Evolutionary conservation across 1,140 invertebrate genomes (phyloP).

Genomic region (Phocides pigmalion): DNA sequence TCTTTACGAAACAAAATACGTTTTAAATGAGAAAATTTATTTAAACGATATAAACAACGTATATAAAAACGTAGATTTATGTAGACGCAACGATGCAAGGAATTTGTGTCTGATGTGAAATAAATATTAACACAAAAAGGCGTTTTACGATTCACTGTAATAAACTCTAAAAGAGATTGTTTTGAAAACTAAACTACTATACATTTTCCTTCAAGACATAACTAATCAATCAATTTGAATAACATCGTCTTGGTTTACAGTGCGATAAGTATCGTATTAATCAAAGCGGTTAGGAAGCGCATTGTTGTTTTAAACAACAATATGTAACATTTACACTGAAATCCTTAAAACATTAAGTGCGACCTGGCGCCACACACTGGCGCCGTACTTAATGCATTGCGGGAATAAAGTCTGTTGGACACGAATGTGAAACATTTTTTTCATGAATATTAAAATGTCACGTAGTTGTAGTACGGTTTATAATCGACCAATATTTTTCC

Average conservation of each 20-base stretch:
- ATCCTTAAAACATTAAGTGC: conserved; percentile 8
- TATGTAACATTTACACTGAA: conserved; percentile 12
- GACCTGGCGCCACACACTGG: conserved; percentile 11
- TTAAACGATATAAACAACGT: neutral
- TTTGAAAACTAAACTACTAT: neutral
- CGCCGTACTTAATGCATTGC: conserved; percentile 6
- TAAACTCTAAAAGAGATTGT: neutral
- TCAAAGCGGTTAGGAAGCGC: neutral
- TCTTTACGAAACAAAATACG: conserved; percentile 18
- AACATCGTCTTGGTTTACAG: neutral
- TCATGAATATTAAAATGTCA: neutral
- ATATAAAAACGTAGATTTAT: neutral
- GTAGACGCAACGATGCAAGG: conserved; percentile 2
- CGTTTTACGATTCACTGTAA: neutral
- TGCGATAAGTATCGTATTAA: conserved; percentile 16
- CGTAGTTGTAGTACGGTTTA: neutral
- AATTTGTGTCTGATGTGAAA: neutral
- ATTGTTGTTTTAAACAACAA: conserved; percentile 18
- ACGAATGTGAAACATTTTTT: neutral
- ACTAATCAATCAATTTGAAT: neutral
- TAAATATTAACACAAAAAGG: conserved; percentile 1
- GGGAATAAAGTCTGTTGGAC: neutral
- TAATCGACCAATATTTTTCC: neutral
- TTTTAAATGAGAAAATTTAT: neutral
- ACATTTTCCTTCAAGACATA: neutral